phyloP scores from a whole-genome alignment of 2,113 vertebrate genomes.

The Aspidoscelis tigris region DNA sequence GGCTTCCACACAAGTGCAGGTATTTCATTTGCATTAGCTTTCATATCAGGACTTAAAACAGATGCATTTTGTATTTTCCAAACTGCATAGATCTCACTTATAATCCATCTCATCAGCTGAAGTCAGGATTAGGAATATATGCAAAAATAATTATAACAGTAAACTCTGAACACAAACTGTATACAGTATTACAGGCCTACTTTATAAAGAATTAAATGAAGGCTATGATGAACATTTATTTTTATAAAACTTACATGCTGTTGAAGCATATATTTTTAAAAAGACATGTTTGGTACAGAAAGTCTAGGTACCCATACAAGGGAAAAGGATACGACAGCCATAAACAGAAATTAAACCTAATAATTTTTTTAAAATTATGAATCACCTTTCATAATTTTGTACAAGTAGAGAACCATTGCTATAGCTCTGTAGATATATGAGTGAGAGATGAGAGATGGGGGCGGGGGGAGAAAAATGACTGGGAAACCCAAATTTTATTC shows the following conservation, averaged over 20 bases:
- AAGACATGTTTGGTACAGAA: not conserved
- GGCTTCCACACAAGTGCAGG: constrained; percentile 82
- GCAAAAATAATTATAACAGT: not conserved
- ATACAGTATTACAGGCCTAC: not conserved
- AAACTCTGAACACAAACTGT: not conserved
- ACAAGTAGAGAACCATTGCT: not conserved
- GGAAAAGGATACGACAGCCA: not conserved
- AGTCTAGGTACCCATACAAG: not conserved
- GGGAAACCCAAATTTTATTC: not conserved
- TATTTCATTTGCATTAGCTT: constrained; percentile 44
- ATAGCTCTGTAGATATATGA: too few relatives aligned
- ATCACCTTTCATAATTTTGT: not conserved
- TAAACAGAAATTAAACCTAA: not conserved
- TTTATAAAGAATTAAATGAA: not conserved
- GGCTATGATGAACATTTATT: not conserved
- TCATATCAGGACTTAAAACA: constrained; percentile 55
- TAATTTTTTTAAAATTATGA: not conserved
- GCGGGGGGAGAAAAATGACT: not conserved
- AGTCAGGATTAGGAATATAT: constrained; percentile 20
- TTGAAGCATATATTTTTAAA: not conserved
- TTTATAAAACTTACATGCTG: not conserved
- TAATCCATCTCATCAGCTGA: constrained; percentile 92
- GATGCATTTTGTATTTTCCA: constrained; percentile 79
- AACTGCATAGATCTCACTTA: constrained; percentile 87
- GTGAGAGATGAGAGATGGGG: too few relatives aligned